Evolutionary conservation across 2,888 invertebrate species (phyloP).

Genomic region (Nycteola revayana): DNA sequence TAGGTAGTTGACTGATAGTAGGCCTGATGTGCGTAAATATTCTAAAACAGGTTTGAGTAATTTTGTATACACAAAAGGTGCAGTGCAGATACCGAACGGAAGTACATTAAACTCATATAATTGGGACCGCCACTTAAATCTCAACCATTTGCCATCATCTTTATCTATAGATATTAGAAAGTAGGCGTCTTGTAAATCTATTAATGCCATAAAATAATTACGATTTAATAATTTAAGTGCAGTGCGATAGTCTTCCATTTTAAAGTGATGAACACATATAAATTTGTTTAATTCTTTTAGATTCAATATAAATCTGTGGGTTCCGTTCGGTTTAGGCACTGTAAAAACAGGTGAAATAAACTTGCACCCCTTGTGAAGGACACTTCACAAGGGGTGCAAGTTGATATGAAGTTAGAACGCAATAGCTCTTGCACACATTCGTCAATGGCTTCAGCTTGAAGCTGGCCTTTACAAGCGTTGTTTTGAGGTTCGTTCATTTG

Average conservation of each 20-base stretch:
- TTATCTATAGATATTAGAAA: conserved; percentile 1
- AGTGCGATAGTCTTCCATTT: conserved; percentile 6
- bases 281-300: conserved; percentile 5
- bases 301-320: conserved; percentile 5
- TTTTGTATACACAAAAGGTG: conserved; percentile 2
- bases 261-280: conserved; percentile 3
- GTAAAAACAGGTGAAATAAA: too few species aligned
- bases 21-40: neutral
- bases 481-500: neutral
- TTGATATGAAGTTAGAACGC: conserved; percentile 1
- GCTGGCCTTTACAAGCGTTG: neutral
- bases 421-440: conserved; percentile 1
- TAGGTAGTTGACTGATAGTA: neutral
- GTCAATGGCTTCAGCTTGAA: conserved; percentile 2
- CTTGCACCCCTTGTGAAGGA: too few species aligned
- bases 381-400: conserved; percentile 3
- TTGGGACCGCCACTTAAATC: neutral
- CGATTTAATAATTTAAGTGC: conserved; percentile 4
- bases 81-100: conserved; percentile 2
- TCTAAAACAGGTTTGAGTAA: conserved; percentile 1
- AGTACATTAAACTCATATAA: conserved; percentile 3
- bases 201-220: conserved; percentile 1
- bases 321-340: too few species aligned
- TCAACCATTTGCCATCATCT: neutral
- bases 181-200: conserved; percentile 6